A percentile compares a stretch with the other conserved stretches of the same genome.
Conservation (phyloP, 2,113 vertebrate species). For the Kryptolebias marmoratus region DNA sequence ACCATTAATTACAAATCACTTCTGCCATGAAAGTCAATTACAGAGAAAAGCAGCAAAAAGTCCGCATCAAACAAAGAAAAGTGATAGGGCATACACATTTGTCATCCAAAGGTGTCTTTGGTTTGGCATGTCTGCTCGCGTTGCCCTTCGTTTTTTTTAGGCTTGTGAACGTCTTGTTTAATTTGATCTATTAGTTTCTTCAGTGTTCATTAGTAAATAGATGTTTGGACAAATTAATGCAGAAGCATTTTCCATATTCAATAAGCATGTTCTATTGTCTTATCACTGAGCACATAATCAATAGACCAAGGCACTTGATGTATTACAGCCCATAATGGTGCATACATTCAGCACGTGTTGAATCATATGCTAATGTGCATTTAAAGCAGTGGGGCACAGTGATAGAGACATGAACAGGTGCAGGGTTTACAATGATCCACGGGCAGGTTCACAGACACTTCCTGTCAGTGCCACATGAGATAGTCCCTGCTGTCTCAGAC, state of each 20-base stretch:
- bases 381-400: constrained; percentile 28
- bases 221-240: constrained; percentile 55
- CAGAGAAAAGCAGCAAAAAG: constrained; percentile 61
- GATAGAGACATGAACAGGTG: constrained; percentile 65
- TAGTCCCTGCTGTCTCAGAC: constrained; percentile 69
- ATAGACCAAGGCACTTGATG: constrained; percentile 66
- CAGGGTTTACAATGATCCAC: constrained; percentile 64
- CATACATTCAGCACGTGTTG: constrained; percentile 61
- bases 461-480: constrained; percentile 65
- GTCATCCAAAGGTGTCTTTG: constrained; percentile 37
- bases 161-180: constrained; percentile 27
- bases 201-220: constrained; percentile 46
- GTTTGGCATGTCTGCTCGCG: constrained; percentile 19
- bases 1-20: constrained; percentile 82
- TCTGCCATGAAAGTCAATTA: constrained; percentile 78
- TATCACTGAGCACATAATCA: constrained; percentile 64
- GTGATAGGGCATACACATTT: constrained; percentile 60
- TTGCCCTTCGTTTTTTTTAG: constrained; percentile 21
- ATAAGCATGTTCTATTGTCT: constrained; percentile 67
- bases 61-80: constrained; percentile 68
- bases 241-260: constrained; percentile 68
- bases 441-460: constrained; percentile 66
- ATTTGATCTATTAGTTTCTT: constrained; percentile 32
- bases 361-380: constrained; percentile 57
- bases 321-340: constrained; percentile 63